Evolutionary conservation across 2,888 invertebrate genomes (phyloP).

Genomic region (Diaphora mendica): DNA sequence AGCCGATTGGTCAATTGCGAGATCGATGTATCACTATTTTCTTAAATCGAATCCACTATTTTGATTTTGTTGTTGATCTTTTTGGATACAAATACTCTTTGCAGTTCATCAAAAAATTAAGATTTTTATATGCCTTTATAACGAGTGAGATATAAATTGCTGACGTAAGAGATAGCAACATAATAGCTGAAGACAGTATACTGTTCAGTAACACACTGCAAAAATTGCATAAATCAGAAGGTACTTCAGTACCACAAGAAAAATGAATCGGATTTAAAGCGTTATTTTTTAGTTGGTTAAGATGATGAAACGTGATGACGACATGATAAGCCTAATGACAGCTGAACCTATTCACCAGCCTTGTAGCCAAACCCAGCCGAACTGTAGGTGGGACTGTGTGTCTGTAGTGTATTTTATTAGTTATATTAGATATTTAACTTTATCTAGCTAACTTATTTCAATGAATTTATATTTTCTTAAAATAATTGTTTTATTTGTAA

Average conservation of each 20-base stretch:
- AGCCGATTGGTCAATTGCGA: no score
- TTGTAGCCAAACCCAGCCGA: slow-evolving; percentile 47
- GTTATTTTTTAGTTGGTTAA: background rate
- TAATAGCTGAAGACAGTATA: background rate
- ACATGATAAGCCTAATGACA: slow-evolving; percentile 30
- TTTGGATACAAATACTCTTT: no score
- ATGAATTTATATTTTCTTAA: no score
- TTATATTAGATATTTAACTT: background rate
- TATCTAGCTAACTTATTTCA: no score
- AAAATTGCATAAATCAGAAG: no score
- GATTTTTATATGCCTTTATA: background rate
- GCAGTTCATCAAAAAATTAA: no score
- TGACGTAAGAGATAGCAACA: background rate
- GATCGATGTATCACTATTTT: no score
- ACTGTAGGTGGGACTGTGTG: slow-evolving; percentile 44
- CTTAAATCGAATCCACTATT: no score
- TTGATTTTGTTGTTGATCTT: no score
- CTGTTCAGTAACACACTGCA: no score
- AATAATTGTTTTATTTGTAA: no score
- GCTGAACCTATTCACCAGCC: slow-evolving; percentile 30
- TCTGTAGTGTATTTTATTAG: background rate
- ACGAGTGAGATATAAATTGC: background rate
- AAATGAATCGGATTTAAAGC: background rate
- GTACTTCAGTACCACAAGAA: background rate
- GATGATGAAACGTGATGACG: slow-evolving; percentile 1